Conservation (phyloP, 2,113 vertebrate genomes). For the Ursus arctos region DNA sequence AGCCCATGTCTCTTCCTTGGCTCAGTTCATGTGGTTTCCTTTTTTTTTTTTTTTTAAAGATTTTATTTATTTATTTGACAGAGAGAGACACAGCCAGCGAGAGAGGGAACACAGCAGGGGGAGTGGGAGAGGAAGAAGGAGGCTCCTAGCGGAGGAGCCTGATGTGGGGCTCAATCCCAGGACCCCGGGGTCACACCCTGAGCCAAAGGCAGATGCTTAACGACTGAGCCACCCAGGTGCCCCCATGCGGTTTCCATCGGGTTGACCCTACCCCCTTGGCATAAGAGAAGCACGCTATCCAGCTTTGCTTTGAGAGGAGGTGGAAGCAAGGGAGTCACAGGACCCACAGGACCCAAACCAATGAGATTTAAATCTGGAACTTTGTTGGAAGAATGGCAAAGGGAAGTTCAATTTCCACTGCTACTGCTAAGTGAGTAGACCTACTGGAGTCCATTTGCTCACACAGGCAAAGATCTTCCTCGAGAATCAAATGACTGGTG, state of each 20-base stretch:
- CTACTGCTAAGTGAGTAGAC: neutral
- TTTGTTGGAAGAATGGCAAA: neutral
- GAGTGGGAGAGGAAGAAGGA: no score
- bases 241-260: neutral
- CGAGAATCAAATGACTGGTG: neutral
- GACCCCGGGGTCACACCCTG: no score
- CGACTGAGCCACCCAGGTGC: no score
- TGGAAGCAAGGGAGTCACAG: neutral
- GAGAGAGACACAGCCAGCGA: no score
- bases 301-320: neutral
- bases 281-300: neutral
- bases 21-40: no score
- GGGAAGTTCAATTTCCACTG: neutral
- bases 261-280: rapidly evolving
- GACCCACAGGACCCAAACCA: neutral
- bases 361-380: neutral
- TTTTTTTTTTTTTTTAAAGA: no score
- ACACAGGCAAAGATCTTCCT: neutral
- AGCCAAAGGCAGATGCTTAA: no score
- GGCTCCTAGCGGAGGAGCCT: no score
- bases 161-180: no score
- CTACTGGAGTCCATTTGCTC: neutral
- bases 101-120: no score
- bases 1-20: neutral
- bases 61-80: no score